Evolutionary conservation across 2,888 invertebrate genomes (phyloP), one percentile per base, ranked within the genome.

Genomic region (Lacanobia wlatinum): DNA sequence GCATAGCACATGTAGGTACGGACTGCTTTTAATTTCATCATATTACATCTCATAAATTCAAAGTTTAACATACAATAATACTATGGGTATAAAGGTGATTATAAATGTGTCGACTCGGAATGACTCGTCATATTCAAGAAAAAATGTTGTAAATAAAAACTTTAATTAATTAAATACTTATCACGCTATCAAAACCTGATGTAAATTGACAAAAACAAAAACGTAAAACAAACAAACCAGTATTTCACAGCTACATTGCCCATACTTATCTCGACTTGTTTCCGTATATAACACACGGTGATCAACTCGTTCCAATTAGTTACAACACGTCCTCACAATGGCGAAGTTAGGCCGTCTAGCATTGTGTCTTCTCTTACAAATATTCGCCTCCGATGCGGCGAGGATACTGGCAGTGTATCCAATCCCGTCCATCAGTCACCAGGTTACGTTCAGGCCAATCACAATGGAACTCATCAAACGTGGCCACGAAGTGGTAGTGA

Each of bases 401-500:
- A 84, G 86, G 0, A 90, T 92, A 43, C 79, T 92, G 0, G 91
- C 92, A 73, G 90, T 90, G 0, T 82, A 90, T 8, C 87, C 88
- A 21, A 64, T 79, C 1, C 38, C 79, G 1, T 52, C 64, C 2
- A 75, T 80, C n/a, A 87, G 82, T 14, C 82, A 84, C 61, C 82
- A 88, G 28, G 34, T 69, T 0, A 70, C 64, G 7, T 87, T 88
- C 90, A 92, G 87, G 46, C 85, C 88, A 43, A 69, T 95, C 1
- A 88, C 90, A 23, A 83, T 89, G 28, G 92, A 91, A 43, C 74
- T 96, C 46, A 89, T 88, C 0, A 85, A 76, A 61, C 84, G 90
- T 28, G 95, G 95, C 0, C 96, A 96, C 75, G 87, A 95, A 62
- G 73, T 96, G 0, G 89, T 90, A 0, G 84, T 94, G 0, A 70